phyloP scores from a whole-genome alignment of 1,140 invertebrate species.

The Hestina assimilis region DNA sequence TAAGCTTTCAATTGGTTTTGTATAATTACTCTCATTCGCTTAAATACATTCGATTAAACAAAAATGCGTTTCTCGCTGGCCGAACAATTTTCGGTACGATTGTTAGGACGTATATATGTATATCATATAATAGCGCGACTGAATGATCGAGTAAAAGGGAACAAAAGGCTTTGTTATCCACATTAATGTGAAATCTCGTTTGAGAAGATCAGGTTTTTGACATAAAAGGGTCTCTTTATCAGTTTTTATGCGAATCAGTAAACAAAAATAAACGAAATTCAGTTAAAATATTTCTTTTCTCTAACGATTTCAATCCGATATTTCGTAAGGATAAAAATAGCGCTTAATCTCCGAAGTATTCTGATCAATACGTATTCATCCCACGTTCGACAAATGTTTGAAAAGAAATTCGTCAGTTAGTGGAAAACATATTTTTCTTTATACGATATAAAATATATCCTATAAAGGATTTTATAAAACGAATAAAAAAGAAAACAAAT shows the following conservation, averaged over 20 bases:
- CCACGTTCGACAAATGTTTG: constrained; percentile 22
- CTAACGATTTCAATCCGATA: constrained; percentile 6
- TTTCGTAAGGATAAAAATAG: not conserved
- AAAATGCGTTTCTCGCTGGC: too few species aligned
- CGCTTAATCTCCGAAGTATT: not conserved
- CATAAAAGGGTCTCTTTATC: constrained; percentile 49
- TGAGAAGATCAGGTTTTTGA: constrained; percentile 48
- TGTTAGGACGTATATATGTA: constrained; percentile 6
- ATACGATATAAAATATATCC: too few species aligned
- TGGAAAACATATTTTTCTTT: constrained; percentile 11
- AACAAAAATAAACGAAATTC: constrained; percentile 36
- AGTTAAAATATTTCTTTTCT: constrained; percentile 13
- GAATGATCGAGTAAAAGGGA: constrained; percentile 51
- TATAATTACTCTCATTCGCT: too few species aligned
- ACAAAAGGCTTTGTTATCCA: constrained; percentile 60
- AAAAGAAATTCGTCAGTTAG: constrained; percentile 6
- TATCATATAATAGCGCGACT: constrained; percentile 37
- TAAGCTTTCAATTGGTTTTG: too few species aligned
- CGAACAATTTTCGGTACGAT: not conserved
- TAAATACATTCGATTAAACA: too few species aligned
- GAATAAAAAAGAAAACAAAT: constrained; percentile 1
- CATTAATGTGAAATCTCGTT: constrained; percentile 56
- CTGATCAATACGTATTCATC: constrained; percentile 2
- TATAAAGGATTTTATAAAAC: not conserved
- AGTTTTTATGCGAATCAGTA: constrained; percentile 38